phyloP scores from a whole-genome alignment of 1,140 invertebrate species.

The Aphaenogaster floridana region DNA sequence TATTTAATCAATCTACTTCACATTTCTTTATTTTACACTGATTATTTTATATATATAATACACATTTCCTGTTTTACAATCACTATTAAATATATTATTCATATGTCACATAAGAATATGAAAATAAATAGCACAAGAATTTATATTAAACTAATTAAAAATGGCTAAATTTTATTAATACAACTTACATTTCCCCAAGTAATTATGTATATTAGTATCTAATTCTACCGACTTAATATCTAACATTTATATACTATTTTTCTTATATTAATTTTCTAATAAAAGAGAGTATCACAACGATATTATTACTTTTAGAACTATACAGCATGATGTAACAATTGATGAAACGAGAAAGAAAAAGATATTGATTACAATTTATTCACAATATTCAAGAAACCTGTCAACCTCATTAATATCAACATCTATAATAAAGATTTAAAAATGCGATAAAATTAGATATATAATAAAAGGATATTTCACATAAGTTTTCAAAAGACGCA shows the following conservation, averaged over 20 bases:
- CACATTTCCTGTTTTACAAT: not conserved
- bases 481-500: not conserved
- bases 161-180: not conserved
- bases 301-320: not conserved
- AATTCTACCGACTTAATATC: not conserved
- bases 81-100: constrained; percentile 10
- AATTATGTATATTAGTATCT: not conserved
- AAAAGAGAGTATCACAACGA: constrained; percentile 11
- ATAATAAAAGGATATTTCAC: not conserved
- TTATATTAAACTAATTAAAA: not conserved
- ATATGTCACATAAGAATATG: not conserved
- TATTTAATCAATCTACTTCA: not conserved
- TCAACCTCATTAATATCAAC: not conserved
- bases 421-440: constrained; percentile 15
- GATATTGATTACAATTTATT: not conserved
- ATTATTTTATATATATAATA: constrained; percentile 14
- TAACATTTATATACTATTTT: not conserved
- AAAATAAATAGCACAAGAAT: not conserved
- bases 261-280: constrained; percentile 2
- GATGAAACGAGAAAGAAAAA: not conserved
- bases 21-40: not conserved
- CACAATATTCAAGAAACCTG: constrained; percentile 7
- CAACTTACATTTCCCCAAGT: not conserved
- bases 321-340: constrained; percentile 17
- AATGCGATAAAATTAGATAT: constrained; percentile 23